A percentile compares a stretch with the other conserved stretches of the same genome.
phyloP scores from a whole-genome alignment of 2,797 vertebrate species.

The Botia kubotai region DNA sequence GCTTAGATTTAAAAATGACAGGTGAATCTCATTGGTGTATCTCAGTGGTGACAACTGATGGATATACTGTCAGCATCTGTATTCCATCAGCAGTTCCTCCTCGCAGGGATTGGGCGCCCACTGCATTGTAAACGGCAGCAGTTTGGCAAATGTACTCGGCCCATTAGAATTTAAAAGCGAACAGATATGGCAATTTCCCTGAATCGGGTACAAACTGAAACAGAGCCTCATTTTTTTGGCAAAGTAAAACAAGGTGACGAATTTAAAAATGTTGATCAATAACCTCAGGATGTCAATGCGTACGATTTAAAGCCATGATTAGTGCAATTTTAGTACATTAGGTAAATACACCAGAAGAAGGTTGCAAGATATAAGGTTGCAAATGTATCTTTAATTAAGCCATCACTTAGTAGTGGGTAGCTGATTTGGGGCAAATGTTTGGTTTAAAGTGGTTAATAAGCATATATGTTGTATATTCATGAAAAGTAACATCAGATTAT shows the following conservation, averaged over 20 bases:
- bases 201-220: background rate
- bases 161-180: constrained; percentile 5
- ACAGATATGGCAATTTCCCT: background rate
- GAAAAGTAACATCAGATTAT: background rate
- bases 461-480: background rate
- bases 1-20: constrained; percentile 26
- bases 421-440: background rate
- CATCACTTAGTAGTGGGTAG: background rate
- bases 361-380: background rate
- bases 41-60: constrained; percentile 51
- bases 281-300: background rate
- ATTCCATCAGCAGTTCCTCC: constrained; percentile 28
- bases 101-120: constrained; percentile 21
- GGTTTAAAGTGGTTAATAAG: background rate
- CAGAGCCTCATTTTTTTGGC: background rate
- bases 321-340: background rate
- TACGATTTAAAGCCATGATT: background rate
- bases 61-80: constrained; percentile 32
- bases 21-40: constrained; percentile 18
- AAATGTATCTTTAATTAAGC: no score
- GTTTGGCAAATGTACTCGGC: background rate
- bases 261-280: background rate
- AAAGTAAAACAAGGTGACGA: background rate
- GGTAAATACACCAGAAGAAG: no score
- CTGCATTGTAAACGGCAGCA: constrained; percentile 39